Base-by-base conservation (phyloP, 2,797 vertebrate genomes). In the Artibeus jamaicensis region DNA sequence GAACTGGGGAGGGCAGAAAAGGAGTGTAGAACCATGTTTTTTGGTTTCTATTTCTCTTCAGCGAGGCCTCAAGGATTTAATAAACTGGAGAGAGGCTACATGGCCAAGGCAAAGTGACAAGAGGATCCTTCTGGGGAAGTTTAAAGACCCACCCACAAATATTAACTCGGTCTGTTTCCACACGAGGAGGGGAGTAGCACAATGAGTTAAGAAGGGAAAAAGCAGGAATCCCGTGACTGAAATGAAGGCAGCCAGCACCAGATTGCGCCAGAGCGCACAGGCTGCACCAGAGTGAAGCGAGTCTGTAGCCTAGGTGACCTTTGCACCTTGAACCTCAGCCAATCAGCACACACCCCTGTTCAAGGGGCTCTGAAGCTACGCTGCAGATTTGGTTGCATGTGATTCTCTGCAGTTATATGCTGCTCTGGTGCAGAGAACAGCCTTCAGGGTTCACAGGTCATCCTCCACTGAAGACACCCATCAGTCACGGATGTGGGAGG, bases 1-100 rank as follows among this genome's bases (percentile, higher is more conserved):
- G 98, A 98, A 42, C 99, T 99, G 98, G 2, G 39, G 34, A 78
- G 74, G 44, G 39, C 82, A 71, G 71, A 37, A 77, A 39, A 44
- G 9, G 53, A 53, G 53, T 3, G 2, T 21, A 59, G 53, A 89
- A 24, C 8, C 34, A 34, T 1, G 42, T 37, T 70, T 76, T 39
- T 19, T 10, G 1, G 78, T 19, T 18, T 34, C 91, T 10, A 14
- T 37, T 62, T 42, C 82, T 92, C 86, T 74, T 19, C 1, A 21
- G 73, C 76, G 91, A 78, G 18, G 37, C 68, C 19, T 0, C 0
- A 0, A 37, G 21, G 32, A 34, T 15, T 89, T 48, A 3, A 34
- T 44, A 11, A 73, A 74, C 32, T 11, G 14, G 19, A 71, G 48
- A 32, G 48, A 74, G 68, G 50, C 21, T 21, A 9, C 42, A 7